phyloP scores from a whole-genome alignment of 2,797 vertebrate species.

The Micrastur ruficollis region DNA sequence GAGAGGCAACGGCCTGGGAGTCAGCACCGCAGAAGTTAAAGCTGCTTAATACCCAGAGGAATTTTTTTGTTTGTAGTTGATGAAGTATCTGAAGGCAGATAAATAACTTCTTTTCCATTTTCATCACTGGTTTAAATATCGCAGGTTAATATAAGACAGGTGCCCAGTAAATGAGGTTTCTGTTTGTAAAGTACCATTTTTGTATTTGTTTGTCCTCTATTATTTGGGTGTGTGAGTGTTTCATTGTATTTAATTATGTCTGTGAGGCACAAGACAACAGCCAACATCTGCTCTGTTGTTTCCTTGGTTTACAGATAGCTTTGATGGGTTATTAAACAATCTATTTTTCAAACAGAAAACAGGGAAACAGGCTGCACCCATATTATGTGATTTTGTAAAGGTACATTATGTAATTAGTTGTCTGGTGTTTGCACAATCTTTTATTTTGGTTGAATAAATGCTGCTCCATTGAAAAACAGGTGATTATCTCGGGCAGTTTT shows the following conservation, averaged over 20 bases:
- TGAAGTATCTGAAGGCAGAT: not conserved
- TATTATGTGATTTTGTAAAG: slow-evolving; percentile 73
- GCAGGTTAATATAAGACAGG: slow-evolving; percentile 57
- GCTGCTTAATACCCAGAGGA: not conserved
- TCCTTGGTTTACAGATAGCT: slow-evolving; percentile 79
- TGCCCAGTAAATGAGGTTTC: slow-evolving; percentile 63
- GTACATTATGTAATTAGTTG: slow-evolving; percentile 74
- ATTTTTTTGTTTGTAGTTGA: not conserved
- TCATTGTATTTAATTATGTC: slow-evolving; percentile 81
- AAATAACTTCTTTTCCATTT: not conserved
- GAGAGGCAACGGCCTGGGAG: not conserved
- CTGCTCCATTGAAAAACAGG: not conserved
- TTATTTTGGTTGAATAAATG: slow-evolving; percentile 64
- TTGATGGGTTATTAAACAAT: slow-evolving; percentile 84
- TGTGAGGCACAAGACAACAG: slow-evolving; percentile 78
- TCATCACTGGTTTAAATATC: slow-evolving; percentile 28
- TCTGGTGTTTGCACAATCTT: slow-evolving; percentile 55
- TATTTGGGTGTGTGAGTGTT: slow-evolving; percentile 69
- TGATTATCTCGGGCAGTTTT: not conserved
- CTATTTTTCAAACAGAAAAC: slow-evolving; percentile 78
- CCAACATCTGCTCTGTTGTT: slow-evolving; percentile 85
- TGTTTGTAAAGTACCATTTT: slow-evolving; percentile 55
- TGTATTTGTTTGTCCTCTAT: slow-evolving; percentile 74
- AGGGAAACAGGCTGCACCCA: slow-evolving; percentile 71
- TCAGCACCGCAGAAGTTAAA: not conserved